Evolutionary conservation across 2,888 invertebrate species (phyloP).

Genomic region (Halictus ligatus): DNA sequence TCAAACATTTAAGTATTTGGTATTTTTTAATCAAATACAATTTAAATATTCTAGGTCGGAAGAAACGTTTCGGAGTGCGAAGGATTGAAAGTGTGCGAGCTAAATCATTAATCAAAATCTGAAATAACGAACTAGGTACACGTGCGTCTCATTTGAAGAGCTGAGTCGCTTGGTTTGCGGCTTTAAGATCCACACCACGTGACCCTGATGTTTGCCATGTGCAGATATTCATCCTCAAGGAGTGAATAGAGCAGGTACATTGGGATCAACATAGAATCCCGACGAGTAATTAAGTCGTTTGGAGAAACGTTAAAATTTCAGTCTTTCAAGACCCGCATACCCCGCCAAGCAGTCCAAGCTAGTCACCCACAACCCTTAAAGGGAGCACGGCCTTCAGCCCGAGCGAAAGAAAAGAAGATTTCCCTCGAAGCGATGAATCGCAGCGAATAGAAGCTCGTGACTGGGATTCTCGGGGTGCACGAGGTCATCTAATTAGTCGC

Average conservation of each 20-base stretch:
- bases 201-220: not conserved
- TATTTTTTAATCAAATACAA: too few relatives aligned
- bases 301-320: not conserved
- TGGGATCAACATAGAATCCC: not conserved
- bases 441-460: not conserved
- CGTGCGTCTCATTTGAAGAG: not conserved
- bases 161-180: not conserved
- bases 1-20: too few relatives aligned
- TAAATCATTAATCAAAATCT: too few relatives aligned
- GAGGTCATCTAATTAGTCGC: constrained; percentile 35
- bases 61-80: too few relatives aligned
- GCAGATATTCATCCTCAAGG: not conserved
- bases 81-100: too few relatives aligned
- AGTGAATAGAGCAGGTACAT: not conserved
- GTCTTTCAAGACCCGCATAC: not conserved
- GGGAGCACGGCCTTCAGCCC: not conserved
- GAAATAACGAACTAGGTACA: not conserved
- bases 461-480: not conserved
- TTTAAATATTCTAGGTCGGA: too few relatives aligned
- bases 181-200: not conserved
- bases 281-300: not conserved
- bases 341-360: too few relatives aligned
- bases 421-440: not conserved
- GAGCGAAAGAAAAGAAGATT: not conserved
- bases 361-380: not conserved